Percentiles rank a stretch among this genome's conserved stretches.
phyloP scores from a whole-genome alignment of 2,888 invertebrate genomes.

The Mesorhabditis belari region DNA sequence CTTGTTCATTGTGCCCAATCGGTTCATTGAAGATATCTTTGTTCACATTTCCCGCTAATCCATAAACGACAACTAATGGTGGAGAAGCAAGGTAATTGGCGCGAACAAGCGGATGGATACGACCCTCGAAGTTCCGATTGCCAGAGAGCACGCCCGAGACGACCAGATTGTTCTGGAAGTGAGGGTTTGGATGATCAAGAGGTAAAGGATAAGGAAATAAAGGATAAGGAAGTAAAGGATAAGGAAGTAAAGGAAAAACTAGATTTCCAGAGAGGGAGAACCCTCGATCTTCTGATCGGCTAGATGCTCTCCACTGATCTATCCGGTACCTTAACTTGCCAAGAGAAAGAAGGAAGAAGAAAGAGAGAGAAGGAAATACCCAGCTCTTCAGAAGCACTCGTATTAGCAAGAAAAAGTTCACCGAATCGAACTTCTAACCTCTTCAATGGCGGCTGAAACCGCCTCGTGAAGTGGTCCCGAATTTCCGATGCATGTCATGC shows the following conservation, averaged over 20 bases:
- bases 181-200: not conserved
- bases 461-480: slow-evolving; percentile 87
- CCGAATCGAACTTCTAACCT: too few relatives aligned
- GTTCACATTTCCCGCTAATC: slow-evolving; percentile 85
- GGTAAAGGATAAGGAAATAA: not conserved
- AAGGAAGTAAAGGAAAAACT: too few relatives aligned
- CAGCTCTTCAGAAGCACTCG: too few relatives aligned
- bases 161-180: slow-evolving; percentile 74
- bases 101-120: slow-evolving; percentile 86
- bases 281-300: too few relatives aligned
- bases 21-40: slow-evolving; percentile 69
- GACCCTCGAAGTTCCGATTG: slow-evolving; percentile 94
- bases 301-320: too few relatives aligned
- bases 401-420: too few relatives aligned
- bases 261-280: too few relatives aligned
- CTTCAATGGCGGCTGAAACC: slow-evolving; percentile 83
- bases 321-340: too few relatives aligned
- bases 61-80: slow-evolving; percentile 89
- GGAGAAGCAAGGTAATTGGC: slow-evolving; percentile 98
- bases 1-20: slow-evolving; percentile 22
- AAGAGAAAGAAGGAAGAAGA: too few relatives aligned
- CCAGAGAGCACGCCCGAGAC: slow-evolving; percentile 93
- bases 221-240: too few relatives aligned
- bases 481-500: slow-evolving; percentile 99
- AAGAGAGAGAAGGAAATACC: too few relatives aligned